Conservation (phyloP, 2,113 vertebrate species). For the Pogonocichla stellata region DNA sequence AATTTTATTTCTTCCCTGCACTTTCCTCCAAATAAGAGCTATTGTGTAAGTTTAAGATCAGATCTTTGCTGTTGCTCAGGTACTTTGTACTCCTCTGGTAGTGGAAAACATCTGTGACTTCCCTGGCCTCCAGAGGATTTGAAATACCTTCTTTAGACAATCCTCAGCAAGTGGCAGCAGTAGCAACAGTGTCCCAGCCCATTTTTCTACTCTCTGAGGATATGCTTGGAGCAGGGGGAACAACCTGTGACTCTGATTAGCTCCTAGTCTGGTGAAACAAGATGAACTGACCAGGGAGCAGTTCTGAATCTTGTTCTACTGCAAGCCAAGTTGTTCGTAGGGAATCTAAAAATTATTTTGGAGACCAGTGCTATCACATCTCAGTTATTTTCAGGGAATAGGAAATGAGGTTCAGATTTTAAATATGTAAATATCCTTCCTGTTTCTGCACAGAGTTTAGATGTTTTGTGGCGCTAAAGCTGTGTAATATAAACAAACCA, state of each 20-base stretch:
- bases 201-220: neutral
- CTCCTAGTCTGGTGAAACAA: neutral
- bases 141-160: neutral
- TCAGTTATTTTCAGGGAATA: neutral
- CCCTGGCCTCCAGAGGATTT: neutral
- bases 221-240: neutral
- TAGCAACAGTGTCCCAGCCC: neutral
- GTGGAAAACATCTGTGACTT: neutral
- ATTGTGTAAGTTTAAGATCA: neutral
- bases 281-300: neutral
- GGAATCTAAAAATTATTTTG: neutral
- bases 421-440: neutral
- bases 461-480: neutral
- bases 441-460: neutral
- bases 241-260: neutral
- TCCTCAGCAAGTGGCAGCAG: neutral
- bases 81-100: neutral
- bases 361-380: neutral
- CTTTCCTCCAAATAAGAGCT: neutral
- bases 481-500: neutral
- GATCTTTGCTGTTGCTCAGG: neutral
- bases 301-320: neutral
- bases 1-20: constrained; percentile 23
- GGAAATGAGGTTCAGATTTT: neutral
- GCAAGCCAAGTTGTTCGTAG: neutral